A percentile compares a stretch with the other conserved stretches of the same genome.
These are phyloP conservation scores for Pseudomyrmex pallidus DNA, from an alignment of 1,140 invertebrate species.

Conservation along the genomic window DNA sequence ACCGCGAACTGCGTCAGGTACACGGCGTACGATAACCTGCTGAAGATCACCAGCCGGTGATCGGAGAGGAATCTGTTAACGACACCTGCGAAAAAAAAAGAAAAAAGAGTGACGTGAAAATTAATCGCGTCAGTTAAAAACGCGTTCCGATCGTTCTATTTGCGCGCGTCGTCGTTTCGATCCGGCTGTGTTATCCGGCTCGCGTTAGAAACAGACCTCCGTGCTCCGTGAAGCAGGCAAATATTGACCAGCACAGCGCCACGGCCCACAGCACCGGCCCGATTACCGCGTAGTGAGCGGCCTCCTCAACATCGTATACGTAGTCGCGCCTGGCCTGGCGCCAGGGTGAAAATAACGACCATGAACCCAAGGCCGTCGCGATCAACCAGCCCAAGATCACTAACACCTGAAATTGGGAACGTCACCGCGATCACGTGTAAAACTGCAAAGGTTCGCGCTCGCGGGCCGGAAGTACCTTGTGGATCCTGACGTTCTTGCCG, in stretches of 20 bases:
- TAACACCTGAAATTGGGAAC: conserved; percentile 81
- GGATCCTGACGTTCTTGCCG: conserved; percentile 80
- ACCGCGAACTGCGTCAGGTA: conserved; percentile 91
- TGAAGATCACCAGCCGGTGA: conserved; percentile 88
- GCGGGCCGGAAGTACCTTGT: conserved; percentile 76
- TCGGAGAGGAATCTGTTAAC: conserved; percentile 89
- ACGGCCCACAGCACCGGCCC: conserved; percentile 88
- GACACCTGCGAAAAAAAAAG: conserved; percentile 83
- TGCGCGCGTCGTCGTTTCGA: neutral
- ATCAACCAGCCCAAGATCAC: conserved; percentile 86
- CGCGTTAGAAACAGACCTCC: conserved; percentile 82
- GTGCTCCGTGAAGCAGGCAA: conserved; percentile 87
- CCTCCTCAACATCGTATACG: conserved; percentile 87
- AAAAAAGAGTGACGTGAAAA: conserved; percentile 54
- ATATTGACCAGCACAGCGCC: conserved; percentile 88
- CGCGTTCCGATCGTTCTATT: conserved; percentile 3
- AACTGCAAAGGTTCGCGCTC: neutral
- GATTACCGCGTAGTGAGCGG: conserved; percentile 88
- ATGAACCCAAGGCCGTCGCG: conserved; percentile 83
- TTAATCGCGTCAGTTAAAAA: conserved; percentile 22
- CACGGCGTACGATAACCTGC: conserved; percentile 90
- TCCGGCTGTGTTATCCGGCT: neutral
- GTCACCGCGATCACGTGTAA: conserved; percentile 18
- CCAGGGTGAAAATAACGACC: conserved; percentile 87
- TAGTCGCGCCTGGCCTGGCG: conserved; percentile 87